These are phyloP conservation scores for Papilio dardanus DNA, from an alignment of 1,140 invertebrate species.

Conservation along the genomic window DNA sequence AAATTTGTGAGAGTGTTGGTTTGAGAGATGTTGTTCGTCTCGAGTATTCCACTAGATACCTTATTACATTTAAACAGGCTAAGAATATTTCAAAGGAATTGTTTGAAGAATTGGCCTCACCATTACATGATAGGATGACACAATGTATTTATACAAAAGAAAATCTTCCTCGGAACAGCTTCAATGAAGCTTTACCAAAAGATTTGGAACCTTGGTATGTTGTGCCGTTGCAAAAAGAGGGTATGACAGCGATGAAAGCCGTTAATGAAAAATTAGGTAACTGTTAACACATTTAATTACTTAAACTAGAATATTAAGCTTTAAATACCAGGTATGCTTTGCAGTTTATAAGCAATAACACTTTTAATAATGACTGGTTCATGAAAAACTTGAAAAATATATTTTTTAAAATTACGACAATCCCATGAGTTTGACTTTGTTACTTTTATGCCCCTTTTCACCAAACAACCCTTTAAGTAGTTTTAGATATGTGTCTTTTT, in stretches of 20 bases:
- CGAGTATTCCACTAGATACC: conserved; percentile 92
- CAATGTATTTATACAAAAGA: conserved; percentile 87
- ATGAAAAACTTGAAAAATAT: no score
- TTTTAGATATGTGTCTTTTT: no score
- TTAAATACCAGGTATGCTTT: no score
- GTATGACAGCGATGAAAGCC: conserved; percentile 90
- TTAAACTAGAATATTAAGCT: not conserved
- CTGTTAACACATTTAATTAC: not conserved
- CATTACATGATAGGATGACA: conserved; percentile 91
- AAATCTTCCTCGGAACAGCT: conserved; percentile 88
- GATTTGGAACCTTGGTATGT: conserved; percentile 89
- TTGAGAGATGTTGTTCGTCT: conserved; percentile 88
- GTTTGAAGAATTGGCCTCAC: conserved; percentile 82
- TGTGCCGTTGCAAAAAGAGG: conserved; percentile 91
- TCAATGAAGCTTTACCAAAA: conserved; percentile 85
- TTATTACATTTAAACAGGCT: conserved; percentile 83
- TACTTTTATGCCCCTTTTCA: no score
- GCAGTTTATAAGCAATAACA: no score
- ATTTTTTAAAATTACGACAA: no score
- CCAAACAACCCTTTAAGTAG: no score
- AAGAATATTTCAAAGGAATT: conserved; percentile 75
- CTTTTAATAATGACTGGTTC: no score
- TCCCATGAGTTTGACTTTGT: no score
- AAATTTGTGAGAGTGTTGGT: conserved; percentile 94
- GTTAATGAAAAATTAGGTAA: conserved; percentile 92